Conservation (phyloP, 2,797 vertebrate genomes). For the Chelidonichthys spinosus region DNA sequence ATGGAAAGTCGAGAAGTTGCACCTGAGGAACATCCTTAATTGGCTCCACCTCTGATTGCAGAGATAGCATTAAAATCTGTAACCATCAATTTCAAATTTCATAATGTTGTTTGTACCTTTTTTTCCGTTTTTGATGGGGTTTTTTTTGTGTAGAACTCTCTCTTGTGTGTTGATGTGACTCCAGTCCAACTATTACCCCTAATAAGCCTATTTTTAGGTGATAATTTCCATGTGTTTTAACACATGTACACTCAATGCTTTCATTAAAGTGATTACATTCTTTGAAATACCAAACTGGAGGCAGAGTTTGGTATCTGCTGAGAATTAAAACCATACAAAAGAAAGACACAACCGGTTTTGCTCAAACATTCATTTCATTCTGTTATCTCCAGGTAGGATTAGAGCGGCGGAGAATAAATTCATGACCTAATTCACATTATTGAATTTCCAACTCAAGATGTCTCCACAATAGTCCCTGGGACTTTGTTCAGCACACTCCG, state of each 20-base stretch:
- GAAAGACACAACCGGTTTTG: slow-evolving; percentile 51
- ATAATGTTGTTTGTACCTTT: slow-evolving; percentile 3
- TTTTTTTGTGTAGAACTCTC: slow-evolving; percentile 9
- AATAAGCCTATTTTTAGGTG: slow-evolving; percentile 32
- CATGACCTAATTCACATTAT: slow-evolving; percentile 58
- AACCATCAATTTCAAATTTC: not conserved
- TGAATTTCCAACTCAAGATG: slow-evolving; percentile 54
- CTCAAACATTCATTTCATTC: slow-evolving; percentile 48
- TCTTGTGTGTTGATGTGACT: slow-evolving; percentile 4
- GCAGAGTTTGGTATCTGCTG: slow-evolving; percentile 54
- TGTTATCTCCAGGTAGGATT: slow-evolving; percentile 59
- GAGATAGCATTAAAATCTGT: not conserved
- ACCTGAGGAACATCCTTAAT: slow-evolving; percentile 10
- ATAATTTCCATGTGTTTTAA: slow-evolving; percentile 45
- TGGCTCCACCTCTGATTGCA: not conserved
- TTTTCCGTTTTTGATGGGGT: not conserved
- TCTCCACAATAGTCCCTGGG: slow-evolving; percentile 29
- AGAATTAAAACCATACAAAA: slow-evolving; percentile 53
- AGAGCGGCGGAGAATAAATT: slow-evolving; percentile 54
- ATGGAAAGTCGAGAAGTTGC: not conserved
- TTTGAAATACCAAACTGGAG: slow-evolving; percentile 38
- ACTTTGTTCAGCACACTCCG: slow-evolving; percentile 32
- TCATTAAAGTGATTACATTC: slow-evolving; percentile 59
- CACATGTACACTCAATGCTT: slow-evolving; percentile 33
- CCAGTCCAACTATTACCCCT: slow-evolving; percentile 10